Evolutionary conservation across 2,113 vertebrate genomes (phyloP), one percentile per base, ranked within the genome.

Genomic region (Uropsilus gracilis): DNA sequence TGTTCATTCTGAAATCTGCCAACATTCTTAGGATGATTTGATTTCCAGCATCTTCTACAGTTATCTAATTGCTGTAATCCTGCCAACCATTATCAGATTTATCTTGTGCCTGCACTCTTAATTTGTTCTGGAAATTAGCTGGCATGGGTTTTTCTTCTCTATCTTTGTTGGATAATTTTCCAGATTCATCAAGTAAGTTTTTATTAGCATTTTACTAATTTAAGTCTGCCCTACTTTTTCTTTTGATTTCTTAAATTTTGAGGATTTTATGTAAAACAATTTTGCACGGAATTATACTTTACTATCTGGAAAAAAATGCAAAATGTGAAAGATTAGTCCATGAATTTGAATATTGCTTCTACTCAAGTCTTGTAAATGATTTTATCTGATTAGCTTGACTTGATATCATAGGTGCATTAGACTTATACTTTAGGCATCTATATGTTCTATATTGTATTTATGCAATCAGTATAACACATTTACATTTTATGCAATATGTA

Each of bases 51-150:
- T 44, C 32, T 71, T 88, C 55, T 39, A 30, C 39, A 37, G n/a
- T 68, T 81, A 30, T 16, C 3, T 68, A 50, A 92, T 44, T 68
- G 57, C 46, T 44, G n/a, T 73, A n/a, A 10, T 55, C 34, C 42
- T 63, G 82, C 11, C 55, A 48, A 53, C 6, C 24, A 53, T 44
- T 69, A 3, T 30, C 50, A 57, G 37, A 83, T 73, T 78, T 3
- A 90, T 73, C 44, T 34, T 80, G 37, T 55, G 37, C 30, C n/a
- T 73, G 46, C 12, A 48, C 28, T 68, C 22, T 55, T 77, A 77
- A 94, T 94, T 83, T 73, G 22, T 76, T 77, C 89, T 85, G 77
- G 64, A 96, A 88, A 96, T 86, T 92, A 92, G 32, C 59, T 95
- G 89, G 66, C 91, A 50, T 6, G 9, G 17, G 24, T 76, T 69